Evolutionary conservation across 2,113 vertebrate genomes (phyloP), one percentile per base, ranked within the genome.

Genomic region (Propithecus coquereli): DNA sequence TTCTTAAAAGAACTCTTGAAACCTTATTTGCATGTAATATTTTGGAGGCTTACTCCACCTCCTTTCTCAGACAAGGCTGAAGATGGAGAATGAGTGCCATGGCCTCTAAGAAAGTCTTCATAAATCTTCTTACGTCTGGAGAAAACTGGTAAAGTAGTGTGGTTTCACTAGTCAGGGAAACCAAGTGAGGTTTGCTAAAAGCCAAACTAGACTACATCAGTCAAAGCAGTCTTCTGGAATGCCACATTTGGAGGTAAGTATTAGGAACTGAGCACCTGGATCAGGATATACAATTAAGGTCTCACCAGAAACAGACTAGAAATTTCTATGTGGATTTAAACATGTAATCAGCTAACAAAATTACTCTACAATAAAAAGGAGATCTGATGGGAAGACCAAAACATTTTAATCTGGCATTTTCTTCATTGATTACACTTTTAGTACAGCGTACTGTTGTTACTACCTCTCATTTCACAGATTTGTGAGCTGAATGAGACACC

Each of bases 201-300:
- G 61, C 50, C n/a, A 84, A n/a, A 85, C 22, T 50, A 90, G 54
- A 94, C 30, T 47, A n/a, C 12, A n/a, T 37, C 43, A 82, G 47
- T 54, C 87, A 47, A 83, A 97, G n/a, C 81, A 70, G 52, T 80
- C n/a, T 95, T 81, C 27, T 54, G 10, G 92, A 97, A 54, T 52
- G 73, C 66, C 37, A 37, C 94, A 80, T 61, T 90, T 80, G 43
- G 50, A 92, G 61, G 66, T 97, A 96, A 91, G 68, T 87, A 92
- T 94, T 96, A 89, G 86, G 91, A 95, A 30, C 25, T 5, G 68
- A 96, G 70, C 94, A 97, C 97, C 94, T 97, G 94, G 80, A 74
- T 93, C 91, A 93, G 83, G 25, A 77, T 92, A 63, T 97, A 91
- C 95, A 97, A 97, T 97, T 97, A 97, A 97, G 84, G 57, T 90